Base-by-base conservation (phyloP, 2,888 invertebrate species). In the Zygogramma bicolorata region DNA sequence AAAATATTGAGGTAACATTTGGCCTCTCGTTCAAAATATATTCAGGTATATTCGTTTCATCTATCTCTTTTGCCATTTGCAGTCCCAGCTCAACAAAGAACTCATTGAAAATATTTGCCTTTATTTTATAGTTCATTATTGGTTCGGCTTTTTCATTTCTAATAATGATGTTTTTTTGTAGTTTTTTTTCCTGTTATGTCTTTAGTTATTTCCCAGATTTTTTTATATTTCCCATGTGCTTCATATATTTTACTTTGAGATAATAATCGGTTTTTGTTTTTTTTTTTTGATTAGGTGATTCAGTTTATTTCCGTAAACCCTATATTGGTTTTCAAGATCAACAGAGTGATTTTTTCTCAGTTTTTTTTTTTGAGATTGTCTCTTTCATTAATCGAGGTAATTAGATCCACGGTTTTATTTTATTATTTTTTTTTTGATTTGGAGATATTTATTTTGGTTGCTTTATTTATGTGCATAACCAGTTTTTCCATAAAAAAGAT, bases 191-290 rank as follows among this genome's bases (percentile, higher is more conserved):
- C 59, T 31, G 59, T 27, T 59, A 59, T 59, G 29, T 63, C 27
- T 8, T 63, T 63, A 13, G 29, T 63, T 27, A 49, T 63, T 15
- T n/a, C 31, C 25, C 63, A 63, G 15, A 29, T 63, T 63, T 49
- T 63, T 27, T 49, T n/a, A 63, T 63, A 46, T 6, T 46, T 29
- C 18, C 42, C 46, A n/a, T 18, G 27, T 22, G 63, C 63, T 18
- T 42, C 29, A 22, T 63, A 27, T n/a, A 63, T 63, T 63, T 63
- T 46, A 46, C 18, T 63, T 63, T n/a, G 40, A n/a, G n/a, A 46
- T 49, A 63, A 25, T 63, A 22, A 7, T 63, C 10, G 2, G 13
- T 59, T 59, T 59, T 59, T 59, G 59, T 31, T 59, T 59, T n/a
- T n/a, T n/a, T n/a, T n/a, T 59, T 59, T n/a, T n/a, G 15, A 62